Evolutionary conservation across 2,888 invertebrate species (phyloP).

Genomic region (Pseudococcus longispinus): DNA sequence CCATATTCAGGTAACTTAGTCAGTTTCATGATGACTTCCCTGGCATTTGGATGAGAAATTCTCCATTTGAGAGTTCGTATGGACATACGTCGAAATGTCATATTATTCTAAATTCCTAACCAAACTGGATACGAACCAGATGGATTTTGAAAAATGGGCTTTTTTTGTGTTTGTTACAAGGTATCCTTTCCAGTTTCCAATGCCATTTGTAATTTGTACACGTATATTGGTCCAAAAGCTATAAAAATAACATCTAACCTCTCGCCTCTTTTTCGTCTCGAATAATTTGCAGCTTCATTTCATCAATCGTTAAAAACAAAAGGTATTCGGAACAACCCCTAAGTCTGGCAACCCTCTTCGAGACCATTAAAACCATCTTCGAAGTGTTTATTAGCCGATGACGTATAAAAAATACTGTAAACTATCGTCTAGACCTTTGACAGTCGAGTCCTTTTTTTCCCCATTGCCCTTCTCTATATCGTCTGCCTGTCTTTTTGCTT

Average conservation of each 20-base stretch:
- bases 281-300: conserved; percentile 17
- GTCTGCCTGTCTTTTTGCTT: background rate
- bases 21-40: background rate
- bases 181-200: background rate
- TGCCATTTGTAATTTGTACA: background rate
- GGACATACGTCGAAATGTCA: background rate
- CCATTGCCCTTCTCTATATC: background rate
- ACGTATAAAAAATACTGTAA: conserved; percentile 40
- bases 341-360: conserved; percentile 33
- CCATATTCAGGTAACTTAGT: background rate
- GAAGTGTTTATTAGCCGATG: conserved; percentile 41
- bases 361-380: conserved; percentile 16
- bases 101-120: background rate
- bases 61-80: background rate
- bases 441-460: background rate
- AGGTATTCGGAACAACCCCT: background rate
- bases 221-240: background rate
- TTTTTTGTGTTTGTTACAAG: background rate
- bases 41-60: background rate
- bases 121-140: background rate
- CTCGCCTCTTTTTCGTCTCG: background rate
- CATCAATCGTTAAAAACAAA: conserved; percentile 39
- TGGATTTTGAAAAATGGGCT: background rate
- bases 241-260: conserved; percentile 11
- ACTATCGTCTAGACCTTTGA: conserved; percentile 38